phyloP scores from a whole-genome alignment of 2,113 vertebrate species.

The Campylomormyrus numenius region DNA sequence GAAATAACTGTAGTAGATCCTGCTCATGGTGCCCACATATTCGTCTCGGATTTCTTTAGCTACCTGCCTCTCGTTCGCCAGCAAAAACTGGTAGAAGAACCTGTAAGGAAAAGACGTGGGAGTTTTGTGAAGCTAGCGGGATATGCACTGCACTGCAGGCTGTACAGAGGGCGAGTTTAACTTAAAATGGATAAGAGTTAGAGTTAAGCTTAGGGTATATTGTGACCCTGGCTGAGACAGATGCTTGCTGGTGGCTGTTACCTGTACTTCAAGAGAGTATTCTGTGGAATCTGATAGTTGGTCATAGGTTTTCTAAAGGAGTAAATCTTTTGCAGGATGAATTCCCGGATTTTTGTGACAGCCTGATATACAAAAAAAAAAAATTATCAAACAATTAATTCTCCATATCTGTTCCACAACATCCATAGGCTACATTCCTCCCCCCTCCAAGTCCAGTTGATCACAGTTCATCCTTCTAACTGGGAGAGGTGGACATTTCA shows the following conservation, averaged over 20 bases:
- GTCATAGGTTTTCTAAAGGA: constrained; percentile 93
- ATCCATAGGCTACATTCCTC: neutral
- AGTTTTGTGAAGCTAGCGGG: neutral
- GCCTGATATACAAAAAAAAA: constrained; percentile 57
- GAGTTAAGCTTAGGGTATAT: neutral
- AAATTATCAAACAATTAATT: neutral
- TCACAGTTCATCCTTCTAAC: neutral
- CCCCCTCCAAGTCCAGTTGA: neutral
- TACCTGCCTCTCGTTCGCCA: constrained; percentile 78
- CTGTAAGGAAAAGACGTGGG: constrained; percentile 41
- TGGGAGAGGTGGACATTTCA: neutral
- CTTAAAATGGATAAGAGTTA: neutral
- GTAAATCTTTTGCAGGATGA: constrained; percentile 86
- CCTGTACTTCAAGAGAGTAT: constrained; percentile 83
- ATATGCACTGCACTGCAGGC: neutral
- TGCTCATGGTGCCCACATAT: constrained; percentile 88
- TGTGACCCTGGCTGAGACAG: neutral
- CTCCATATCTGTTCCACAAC: neutral
- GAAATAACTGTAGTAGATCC: constrained; percentile 87
- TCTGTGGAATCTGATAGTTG: constrained; percentile 92
- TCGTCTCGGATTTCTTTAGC: constrained; percentile 84
- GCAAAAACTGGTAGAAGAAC: constrained; percentile 87
- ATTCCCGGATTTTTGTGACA: constrained; percentile 84
- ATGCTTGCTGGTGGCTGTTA: constrained; percentile 28
- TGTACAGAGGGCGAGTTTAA: neutral